Evolutionary conservation across 2,113 vertebrate species (phyloP), one percentile per base, ranked within the genome.

Genomic region (Tragelaphus imberbis): DNA sequence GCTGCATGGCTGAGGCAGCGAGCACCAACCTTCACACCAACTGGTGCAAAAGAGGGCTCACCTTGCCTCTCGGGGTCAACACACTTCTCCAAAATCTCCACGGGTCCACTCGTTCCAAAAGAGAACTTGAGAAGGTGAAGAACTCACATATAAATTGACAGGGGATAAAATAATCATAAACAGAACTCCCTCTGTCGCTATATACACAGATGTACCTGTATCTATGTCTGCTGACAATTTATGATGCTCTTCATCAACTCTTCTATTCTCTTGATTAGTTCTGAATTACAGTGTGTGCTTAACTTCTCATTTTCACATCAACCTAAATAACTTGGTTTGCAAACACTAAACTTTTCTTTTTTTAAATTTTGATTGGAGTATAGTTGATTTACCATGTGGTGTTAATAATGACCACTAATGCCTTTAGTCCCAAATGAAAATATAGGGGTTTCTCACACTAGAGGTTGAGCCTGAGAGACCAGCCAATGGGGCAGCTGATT

Each of bases 161-260:
- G 47, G 63, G 49, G 10, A 84, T 28, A 93, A 86, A 27, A 36
- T 21, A 55, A 51, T n/a, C 47, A 58, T 6, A 53, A 44, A 59
- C 1, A 27, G 44, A 61, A 33, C 55, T 63, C 53, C 13, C 33
- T 33, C 40, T 80, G 33, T 27, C 40, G 2, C 65, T 28, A 30
- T 2, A 33, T 16, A 30, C 1, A 1, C 11, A 36, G 11, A 28
- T 7, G 7, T 2, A 2, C 14, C 9, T 30, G 3, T n/a, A 10
- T 53, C 23, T 55, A 6, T 7, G 4, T 7, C 15, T 93, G 63
- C 5, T 47, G 14, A 30, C 19, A 17, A 59, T 58, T 58, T 25
- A 81, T 6, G n/a, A 51, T 6, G 65, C 16, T 80, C 12, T 11
- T 2, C 82, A 9, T 23, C 1, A 28, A 6, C 5, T 56, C 15